Percentiles rank a stretch among this genome's conserved stretches.
phyloP scores from a whole-genome alignment of 2,797 vertebrate genomes.

The Silurus aristotelis region DNA sequence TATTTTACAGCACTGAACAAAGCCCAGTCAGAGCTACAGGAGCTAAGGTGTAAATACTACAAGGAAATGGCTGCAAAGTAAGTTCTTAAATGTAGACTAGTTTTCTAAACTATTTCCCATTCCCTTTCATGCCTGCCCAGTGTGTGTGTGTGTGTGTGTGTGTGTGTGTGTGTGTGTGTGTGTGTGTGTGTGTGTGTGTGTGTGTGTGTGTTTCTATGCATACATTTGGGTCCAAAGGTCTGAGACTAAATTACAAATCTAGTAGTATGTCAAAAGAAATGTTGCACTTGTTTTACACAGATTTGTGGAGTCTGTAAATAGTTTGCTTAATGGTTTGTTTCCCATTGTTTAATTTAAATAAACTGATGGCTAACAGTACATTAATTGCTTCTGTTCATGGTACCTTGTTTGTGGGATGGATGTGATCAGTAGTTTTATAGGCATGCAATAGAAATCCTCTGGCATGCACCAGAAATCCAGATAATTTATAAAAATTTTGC shows the following conservation, averaged over 20 bases:
- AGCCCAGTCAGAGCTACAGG: slow-evolving; percentile 89
- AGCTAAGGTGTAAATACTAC: slow-evolving; percentile 90
- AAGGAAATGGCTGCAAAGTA: slow-evolving; percentile 91
- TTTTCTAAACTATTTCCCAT: background rate
- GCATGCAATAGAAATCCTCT: too few relatives aligned
- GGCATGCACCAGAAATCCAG: too few relatives aligned
- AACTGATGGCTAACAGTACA: too few relatives aligned
- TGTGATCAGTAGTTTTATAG: too few relatives aligned
- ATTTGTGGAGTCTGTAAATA: too few relatives aligned
- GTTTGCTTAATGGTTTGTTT: too few relatives aligned
- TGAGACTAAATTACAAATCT: background rate
- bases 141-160: background rate
- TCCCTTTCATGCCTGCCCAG: background rate
- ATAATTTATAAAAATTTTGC: too few relatives aligned
- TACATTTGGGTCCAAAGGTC: background rate
- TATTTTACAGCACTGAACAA: slow-evolving; percentile 81
- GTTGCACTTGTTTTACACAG: too few relatives aligned
- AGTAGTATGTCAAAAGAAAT: background rate
- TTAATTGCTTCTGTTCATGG: too few relatives aligned
- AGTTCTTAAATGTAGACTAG: slow-evolving; percentile 59
- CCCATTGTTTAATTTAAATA: too few relatives aligned
- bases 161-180: background rate
- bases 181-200: background rate
- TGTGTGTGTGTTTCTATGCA: background rate
- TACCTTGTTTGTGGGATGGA: too few relatives aligned